phyloP scores from a whole-genome alignment of 1,140 invertebrate genomes.

The Drosophila elegans region DNA sequence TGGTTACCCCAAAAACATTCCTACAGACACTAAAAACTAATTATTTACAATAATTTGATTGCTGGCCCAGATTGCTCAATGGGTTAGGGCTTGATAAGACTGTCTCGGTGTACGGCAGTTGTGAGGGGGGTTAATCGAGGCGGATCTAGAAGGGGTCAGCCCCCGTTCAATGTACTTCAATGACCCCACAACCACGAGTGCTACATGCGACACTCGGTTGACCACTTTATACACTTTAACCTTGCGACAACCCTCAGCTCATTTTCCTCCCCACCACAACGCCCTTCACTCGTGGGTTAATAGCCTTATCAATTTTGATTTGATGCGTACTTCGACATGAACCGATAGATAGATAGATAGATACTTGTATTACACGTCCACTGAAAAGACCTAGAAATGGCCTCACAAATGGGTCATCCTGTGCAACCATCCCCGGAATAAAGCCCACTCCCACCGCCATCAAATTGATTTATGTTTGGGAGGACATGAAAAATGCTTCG shows the following conservation, averaged over 20 bases:
- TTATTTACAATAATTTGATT: conserved; percentile 19
- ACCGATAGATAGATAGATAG: conserved; percentile 9
- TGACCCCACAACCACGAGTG: conserved; percentile 26
- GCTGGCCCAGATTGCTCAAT: conserved; percentile 25
- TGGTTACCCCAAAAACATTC: conserved; percentile 5
- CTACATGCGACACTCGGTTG: conserved; percentile 21
- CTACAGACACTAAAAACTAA: conserved; percentile 19
- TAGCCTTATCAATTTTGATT: conserved; percentile 66
- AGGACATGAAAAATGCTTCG: conserved; percentile 41
- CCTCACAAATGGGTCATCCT: conserved; percentile 23
- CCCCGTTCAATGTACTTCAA: conserved; percentile 44
- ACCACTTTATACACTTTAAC: conserved; percentile 33
- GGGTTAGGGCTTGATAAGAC: conserved; percentile 33
- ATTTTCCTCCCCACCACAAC: not conserved
- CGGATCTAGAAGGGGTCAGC: conserved; percentile 6
- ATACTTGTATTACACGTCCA: conserved; percentile 16
- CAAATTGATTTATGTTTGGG: conserved; percentile 39
- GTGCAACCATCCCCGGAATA: not conserved
- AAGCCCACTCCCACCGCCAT: conserved; percentile 7
- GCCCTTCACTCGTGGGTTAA: conserved; percentile 32
- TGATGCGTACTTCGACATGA: conserved; percentile 24
- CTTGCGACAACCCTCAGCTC: conserved; percentile 41
- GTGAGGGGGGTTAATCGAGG: conserved; percentile 13
- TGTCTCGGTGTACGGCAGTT: not conserved
- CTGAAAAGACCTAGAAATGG: not conserved